Evolutionary conservation across 2,113 vertebrate species (phyloP), one percentile per base, ranked within the genome.

Genomic region (Chaetorhynchus papuensis): DNA sequence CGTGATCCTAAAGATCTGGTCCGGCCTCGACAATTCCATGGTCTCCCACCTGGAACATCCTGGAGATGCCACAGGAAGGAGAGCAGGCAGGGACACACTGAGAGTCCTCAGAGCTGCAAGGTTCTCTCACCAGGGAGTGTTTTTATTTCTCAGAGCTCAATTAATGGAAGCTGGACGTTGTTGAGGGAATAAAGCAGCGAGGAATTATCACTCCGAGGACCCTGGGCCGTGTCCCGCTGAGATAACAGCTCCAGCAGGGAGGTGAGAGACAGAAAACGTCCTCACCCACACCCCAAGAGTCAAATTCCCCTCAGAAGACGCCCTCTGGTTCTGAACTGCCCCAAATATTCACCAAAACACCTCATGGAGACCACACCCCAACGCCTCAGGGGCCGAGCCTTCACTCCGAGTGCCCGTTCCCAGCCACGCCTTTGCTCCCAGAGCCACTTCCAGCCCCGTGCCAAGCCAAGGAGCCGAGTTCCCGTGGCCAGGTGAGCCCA

Each of bases 201-300:
- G 28, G 18, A 41, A 33, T 24, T 4, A 4, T 7, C 41, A 9
- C 24, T 23, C 16, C 27, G 3, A 21, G 4, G 4, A 11, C n/a
- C 52, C 50, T 35, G 57, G 61, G 2, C 10, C 7, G 59, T 22
- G 30, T 33, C 42, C 6, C 2, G 5, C 64, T 39, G 57, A 3
- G 60, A 12, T 7, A 14, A 23, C 7, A 63, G 63, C 71, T 53
- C 3, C 70, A 60, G 83, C 57, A 60, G 47, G 0, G 26, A 45
- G 37, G 6, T 5, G 35, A 8, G 42, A 69, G 65, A 22, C 14
- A 12, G 5, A 7, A 17, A 31, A 4, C 11, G 27, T 2, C 41
- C 76, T 77, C 49, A 26, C 4, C 57, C 59, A 2, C 1, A 4
- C 2, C 47, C 14, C 0, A 3, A 13, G 14, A 15, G 6, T 4